These are phyloP conservation scores for Hydractinia echinata DNA, from an alignment of 30 jellyfish, hydroid and myxozoan genomes.

Conservation along the genomic window DNA sequence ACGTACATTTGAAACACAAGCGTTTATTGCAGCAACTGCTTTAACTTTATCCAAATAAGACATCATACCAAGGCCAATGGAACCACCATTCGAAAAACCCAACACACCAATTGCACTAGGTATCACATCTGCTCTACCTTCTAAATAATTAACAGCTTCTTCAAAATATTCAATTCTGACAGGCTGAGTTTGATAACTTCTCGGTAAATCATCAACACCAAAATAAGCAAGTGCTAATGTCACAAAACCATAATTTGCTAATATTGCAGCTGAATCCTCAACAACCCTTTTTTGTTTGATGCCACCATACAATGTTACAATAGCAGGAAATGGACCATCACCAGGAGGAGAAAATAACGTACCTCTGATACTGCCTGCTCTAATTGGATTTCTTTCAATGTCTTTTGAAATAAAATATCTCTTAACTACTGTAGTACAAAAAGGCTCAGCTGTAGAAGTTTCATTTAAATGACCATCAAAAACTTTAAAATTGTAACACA, in stretches of 20 bases:
- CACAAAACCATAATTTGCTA: constrained; percentile 73
- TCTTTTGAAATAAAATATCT: constrained; percentile 9
- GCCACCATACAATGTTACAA: constrained; percentile 9
- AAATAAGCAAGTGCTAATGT: constrained; percentile 65
- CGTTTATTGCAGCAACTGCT: constrained; percentile 33
- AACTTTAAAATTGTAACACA: background rate
- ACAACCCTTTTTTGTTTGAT: constrained; percentile 33
- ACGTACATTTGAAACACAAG: constrained; percentile 11
- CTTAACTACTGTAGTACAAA: background rate
- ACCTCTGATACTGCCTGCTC: constrained; percentile 53
- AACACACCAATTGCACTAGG: constrained; percentile 15
- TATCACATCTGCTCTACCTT: constrained; percentile 8
- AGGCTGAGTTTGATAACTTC: background rate
- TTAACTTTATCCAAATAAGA: constrained; percentile 11
- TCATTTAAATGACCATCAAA: constrained; percentile 10
- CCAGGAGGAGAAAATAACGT: constrained; percentile 50
- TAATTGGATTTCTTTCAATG: constrained; percentile 33
- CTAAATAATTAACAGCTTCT: constrained; percentile 25
- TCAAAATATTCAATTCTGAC: constrained; percentile 27
- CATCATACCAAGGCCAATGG: constrained; percentile 19
- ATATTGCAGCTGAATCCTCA: constrained; percentile 53
- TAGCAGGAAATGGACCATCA: constrained; percentile 56
- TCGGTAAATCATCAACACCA: constrained; percentile 60
- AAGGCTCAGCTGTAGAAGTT: background rate
- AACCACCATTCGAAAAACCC: constrained; percentile 34